phyloP scores from a whole-genome alignment of 2,113 vertebrate species.

The Scophthalmus maximus region DNA sequence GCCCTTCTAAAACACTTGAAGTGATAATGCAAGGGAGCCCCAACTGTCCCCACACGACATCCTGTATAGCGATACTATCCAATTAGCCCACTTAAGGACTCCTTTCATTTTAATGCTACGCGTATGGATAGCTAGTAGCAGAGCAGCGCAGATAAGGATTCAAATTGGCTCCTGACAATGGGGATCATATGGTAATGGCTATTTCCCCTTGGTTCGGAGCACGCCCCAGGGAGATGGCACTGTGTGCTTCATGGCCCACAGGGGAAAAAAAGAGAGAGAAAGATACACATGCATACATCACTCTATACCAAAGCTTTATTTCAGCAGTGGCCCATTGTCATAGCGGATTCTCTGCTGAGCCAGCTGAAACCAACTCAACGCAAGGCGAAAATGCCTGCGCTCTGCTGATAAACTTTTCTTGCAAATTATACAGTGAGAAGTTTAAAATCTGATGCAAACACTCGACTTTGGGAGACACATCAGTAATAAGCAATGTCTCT shows the following conservation, averaged over 20 bases:
- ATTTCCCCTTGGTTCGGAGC: slow-evolving; percentile 74
- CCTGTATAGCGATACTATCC: slow-evolving; percentile 66
- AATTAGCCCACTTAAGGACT: slow-evolving; percentile 82
- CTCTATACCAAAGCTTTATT: slow-evolving; percentile 66
- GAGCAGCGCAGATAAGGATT: slow-evolving; percentile 78
- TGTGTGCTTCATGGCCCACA: slow-evolving; percentile 59
- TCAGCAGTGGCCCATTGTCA: slow-evolving; percentile 67
- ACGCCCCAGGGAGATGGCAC: slow-evolving; percentile 70
- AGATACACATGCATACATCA: slow-evolving; percentile 65
- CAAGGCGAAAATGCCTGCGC: slow-evolving; percentile 61
- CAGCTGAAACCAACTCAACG: slow-evolving; percentile 67
- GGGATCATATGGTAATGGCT: slow-evolving; percentile 82
- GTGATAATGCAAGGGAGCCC: slow-evolving; percentile 66
- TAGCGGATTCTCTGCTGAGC: slow-evolving; percentile 69
- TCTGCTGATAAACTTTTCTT: slow-evolving; percentile 75
- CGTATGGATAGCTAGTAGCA: slow-evolving; percentile 80
- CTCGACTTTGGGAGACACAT: slow-evolving; percentile 37
- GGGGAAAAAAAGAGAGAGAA: slow-evolving; percentile 39
- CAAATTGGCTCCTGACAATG: slow-evolving; percentile 84
- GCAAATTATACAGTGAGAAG: slow-evolving; percentile 65
- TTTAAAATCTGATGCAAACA: slow-evolving; percentile 73
- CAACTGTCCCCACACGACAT: slow-evolving; percentile 61
- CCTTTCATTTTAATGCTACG: slow-evolving; percentile 79
- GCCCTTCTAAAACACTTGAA: slow-evolving; percentile 67
- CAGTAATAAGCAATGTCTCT: slow-evolving; percentile 42